Conservation (phyloP, 1,140 invertebrate genomes). For the Caenorhabditis brenneri region DNA sequence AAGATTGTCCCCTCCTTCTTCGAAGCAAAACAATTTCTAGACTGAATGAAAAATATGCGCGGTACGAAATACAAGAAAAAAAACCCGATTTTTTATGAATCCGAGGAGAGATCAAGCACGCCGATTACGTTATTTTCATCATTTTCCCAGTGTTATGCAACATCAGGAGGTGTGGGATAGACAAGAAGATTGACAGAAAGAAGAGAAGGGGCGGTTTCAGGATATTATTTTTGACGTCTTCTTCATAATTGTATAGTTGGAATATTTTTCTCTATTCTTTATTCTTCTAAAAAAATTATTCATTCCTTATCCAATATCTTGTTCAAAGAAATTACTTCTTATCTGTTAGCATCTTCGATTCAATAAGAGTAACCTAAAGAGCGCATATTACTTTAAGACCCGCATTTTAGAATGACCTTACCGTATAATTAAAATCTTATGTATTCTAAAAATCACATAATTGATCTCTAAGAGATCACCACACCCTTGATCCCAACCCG, state of each 20-base stretch:
- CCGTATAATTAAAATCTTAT: too few species aligned
- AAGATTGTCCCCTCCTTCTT: neutral
- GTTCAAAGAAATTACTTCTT: too few species aligned
- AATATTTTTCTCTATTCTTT: too few species aligned
- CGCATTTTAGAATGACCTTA: too few species aligned
- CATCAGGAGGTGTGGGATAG: neutral
- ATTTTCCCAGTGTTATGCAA: neutral
- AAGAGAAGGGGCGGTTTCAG: neutral
- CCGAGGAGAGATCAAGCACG: constrained; percentile 24
- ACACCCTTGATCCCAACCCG: neutral
- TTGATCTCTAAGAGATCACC: neutral
- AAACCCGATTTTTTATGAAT: neutral
- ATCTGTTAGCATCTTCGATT: too few species aligned
- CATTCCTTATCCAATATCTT: too few species aligned
- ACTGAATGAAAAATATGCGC: constrained; percentile 5
- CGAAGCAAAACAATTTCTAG: neutral
- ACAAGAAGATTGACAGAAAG: neutral
- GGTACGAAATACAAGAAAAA: neutral
- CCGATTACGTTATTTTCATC: constrained; percentile 29
- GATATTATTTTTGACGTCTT: neutral
- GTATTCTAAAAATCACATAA: neutral
- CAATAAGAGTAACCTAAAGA: too few species aligned
- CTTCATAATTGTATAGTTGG: too few species aligned
- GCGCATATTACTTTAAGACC: too few species aligned
- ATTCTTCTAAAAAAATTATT: too few species aligned